Base-by-base conservation (phyloP, 53 echinoderm and acorn worm genomes). In the Patiria pectinifera region DNA sequence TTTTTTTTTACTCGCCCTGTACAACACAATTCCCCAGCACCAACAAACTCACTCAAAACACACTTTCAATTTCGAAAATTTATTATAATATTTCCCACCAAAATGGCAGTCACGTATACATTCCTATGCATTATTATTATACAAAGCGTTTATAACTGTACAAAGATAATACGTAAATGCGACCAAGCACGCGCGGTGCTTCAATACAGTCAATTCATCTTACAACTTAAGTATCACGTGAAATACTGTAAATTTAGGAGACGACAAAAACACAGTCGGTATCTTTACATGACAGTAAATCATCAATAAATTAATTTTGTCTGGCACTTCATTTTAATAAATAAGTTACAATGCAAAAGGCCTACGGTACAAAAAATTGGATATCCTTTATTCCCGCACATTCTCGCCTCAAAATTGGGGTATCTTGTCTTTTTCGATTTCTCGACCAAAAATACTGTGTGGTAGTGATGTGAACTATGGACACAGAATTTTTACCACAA, bases 261-360 rank as follows among this genome's bases (percentile, higher is more conserved):
- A 69, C 24, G 4, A 70, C 35, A 69, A 63, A 59, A 85, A 45
- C 13, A 69, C 45, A 69, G 63, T 66, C 16, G 43, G 69, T 69
- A 59, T 46, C 11, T 23, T 44, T 15, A 84, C 69, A 85, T 44
- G 23, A 69, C 85, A 14, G 16, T 85, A 85, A 60, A 69, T 85
- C 85, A 66, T 69, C 63, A 69, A 44, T 85, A 69, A 66, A 69
- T 59, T 46, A 44, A 35, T 85, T 69, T 45, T 46, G 69, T 85
- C 85, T 85, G 69, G 85, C 70, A 69, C 85, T 85, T 85, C 69
- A 45, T 85, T 85, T 69, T 18, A 85, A 85, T 85, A 85, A 85
- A 69, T 69, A 85, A 69, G 5, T 53, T 74, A 74, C 74, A 23
- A 74, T 35, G 35, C 35, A 35, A 74, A 74, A 10, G n/a, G 4